Conservation (phyloP, 2,888 invertebrate genomes). For the Leptopilina myrica region DNA sequence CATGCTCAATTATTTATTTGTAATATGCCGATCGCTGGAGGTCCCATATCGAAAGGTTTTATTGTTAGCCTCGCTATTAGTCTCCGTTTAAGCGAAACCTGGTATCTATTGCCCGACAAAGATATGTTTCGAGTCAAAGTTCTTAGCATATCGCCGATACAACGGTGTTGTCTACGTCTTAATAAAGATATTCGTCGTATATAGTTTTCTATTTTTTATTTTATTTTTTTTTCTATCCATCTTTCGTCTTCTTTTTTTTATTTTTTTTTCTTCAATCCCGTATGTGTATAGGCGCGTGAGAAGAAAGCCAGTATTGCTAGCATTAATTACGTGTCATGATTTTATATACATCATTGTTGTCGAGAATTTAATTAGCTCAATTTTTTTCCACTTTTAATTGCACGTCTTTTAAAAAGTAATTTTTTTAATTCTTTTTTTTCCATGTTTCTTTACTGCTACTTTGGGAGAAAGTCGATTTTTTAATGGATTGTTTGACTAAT, state of each 20-base stretch:
- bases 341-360: not conserved
- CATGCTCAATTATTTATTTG: slow-evolving; percentile 63
- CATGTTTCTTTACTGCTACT: too few relatives aligned
- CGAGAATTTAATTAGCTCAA: not conserved
- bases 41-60: slow-evolving; percentile 31
- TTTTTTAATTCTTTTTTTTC: not conserved
- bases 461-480: too few relatives aligned
- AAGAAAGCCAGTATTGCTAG: not conserved
- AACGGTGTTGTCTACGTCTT: slow-evolving; percentile 27
- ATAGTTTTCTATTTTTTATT: not conserved
- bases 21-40: slow-evolving; percentile 48
- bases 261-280: too few relatives aligned
- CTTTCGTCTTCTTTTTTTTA: not conserved
- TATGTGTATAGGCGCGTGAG: not conserved
- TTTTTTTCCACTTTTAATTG: not conserved
- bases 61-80: slow-evolving; percentile 36
- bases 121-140: slow-evolving; percentile 32
- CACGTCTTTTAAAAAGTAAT: not conserved
- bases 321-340: slow-evolving; percentile 11
- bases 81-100: slow-evolving; percentile 34
- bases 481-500: too few relatives aligned
- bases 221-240: not conserved
- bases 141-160: slow-evolving; percentile 30
- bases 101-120: slow-evolving; percentile 37
- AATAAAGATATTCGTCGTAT: slow-evolving; percentile 9